phyloP scores from a whole-genome alignment of 2,113 vertebrate genomes.

The Marcusenius ussheri region DNA sequence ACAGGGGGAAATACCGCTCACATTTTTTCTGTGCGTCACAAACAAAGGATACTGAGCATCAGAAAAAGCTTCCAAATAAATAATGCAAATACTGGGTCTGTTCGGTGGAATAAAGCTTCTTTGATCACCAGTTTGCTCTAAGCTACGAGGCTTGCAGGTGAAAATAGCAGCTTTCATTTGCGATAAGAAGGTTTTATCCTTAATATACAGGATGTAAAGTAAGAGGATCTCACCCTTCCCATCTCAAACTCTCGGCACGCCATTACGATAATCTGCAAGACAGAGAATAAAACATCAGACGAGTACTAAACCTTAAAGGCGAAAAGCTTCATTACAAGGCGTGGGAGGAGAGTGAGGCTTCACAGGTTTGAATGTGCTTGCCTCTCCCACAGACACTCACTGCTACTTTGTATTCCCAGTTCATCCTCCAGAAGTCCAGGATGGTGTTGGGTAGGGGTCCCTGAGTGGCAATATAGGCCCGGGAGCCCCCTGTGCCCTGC shows the following conservation, averaged over 20 bases:
- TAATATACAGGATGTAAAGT: neutral
- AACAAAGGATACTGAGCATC: constrained; percentile 19
- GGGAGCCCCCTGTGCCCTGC: constrained; percentile 84
- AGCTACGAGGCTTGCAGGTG: neutral
- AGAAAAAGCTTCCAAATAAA: neutral
- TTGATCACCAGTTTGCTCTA: neutral
- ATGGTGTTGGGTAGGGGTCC: constrained; percentile 91
- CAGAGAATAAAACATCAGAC: constrained; percentile 8
- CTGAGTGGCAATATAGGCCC: constrained; percentile 94
- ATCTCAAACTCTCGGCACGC: constrained; percentile 98
- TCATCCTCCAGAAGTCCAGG: constrained; percentile 98
- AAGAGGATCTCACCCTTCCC: constrained; percentile 82
- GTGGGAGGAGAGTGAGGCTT: neutral
- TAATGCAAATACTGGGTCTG: neutral
- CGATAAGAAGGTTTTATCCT: neutral
- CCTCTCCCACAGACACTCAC: constrained; percentile 62
- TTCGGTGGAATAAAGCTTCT: neutral
- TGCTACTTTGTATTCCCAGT: constrained; percentile 88
- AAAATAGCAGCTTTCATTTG: neutral
- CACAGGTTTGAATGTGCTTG: neutral
- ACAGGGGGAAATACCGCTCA: constrained; percentile 86
- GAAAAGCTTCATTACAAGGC: neutral
- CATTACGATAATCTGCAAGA: constrained; percentile 90
- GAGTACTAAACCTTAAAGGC: neutral
- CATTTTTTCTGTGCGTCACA: constrained; percentile 86